Base-by-base conservation (phyloP, 2,888 invertebrate genomes). In the Drosophila mulleri region DNA sequence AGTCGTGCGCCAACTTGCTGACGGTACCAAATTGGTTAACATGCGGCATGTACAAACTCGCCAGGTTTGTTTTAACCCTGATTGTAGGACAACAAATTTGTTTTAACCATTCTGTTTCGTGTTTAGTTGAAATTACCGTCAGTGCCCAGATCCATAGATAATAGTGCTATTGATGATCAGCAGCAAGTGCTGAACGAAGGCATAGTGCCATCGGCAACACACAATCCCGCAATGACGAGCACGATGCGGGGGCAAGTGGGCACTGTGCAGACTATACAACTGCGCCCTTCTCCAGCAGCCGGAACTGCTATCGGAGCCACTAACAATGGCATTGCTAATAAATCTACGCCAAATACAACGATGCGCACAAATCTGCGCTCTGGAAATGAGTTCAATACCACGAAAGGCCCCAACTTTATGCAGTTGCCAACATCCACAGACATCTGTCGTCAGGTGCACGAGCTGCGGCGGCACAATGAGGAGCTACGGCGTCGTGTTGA, bases 361-460 rank as follows among this genome's bases (percentile, higher is more conserved):
- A 72, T 71, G 65, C 87, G 63, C 44, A 53, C 68, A 8, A 64
- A 44, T 54, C 32, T 74, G 16, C 69, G 72, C 14, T 53, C 56
- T n/a, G 56, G 65, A 23, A 62, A 62, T 20, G 84, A 82, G 14
- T 52, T 57, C 14, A 71, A 47, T 42, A 16, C 74, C 6, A 63
- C 79, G 7, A 78, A 82, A 35, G 54, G 80, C 1, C 78, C 88
- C 3, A 80, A 90, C 56, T 83, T 90, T 11, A 88, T 91, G 75
- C 91, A 91, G 7, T 32, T 91, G 66, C 68, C 92, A 18, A 87
- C 90, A n/a, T 86, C 90, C 32, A 82, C 91, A 5, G 93, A 93
- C 69, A 89, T 93, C 26, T 91, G 91, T 60, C 88, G 92, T 0
- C 92, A 93, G 70, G 71, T 93, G 3, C 77, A 91, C 29, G 92